phyloP scores from a whole-genome alignment of 2,113 vertebrate species.

The Nothoprocta perdicaria region DNA sequence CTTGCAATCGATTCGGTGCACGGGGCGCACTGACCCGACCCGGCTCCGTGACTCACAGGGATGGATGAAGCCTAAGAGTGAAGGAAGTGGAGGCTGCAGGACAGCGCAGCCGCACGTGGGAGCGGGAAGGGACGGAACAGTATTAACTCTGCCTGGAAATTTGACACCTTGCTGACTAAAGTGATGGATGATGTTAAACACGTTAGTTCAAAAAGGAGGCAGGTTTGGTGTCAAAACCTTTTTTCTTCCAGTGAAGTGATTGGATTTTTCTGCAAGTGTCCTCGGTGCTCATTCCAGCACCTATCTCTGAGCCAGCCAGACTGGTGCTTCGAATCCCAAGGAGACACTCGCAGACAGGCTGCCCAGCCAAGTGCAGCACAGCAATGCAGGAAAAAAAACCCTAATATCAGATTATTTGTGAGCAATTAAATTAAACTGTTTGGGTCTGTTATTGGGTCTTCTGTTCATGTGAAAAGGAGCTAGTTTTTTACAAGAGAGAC shows the following conservation, averaged over 20 bases:
- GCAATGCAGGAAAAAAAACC: not conserved
- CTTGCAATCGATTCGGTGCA: rapidly evolving
- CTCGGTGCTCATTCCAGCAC: not conserved
- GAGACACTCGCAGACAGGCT: not conserved
- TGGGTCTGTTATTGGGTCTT: not conserved
- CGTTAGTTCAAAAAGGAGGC: not conserved
- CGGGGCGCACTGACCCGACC: rapidly evolving
- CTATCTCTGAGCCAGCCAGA: not conserved
- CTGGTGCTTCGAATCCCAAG: not conserved
- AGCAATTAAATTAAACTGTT: not conserved
- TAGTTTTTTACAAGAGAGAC: not conserved
- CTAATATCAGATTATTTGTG: not conserved
- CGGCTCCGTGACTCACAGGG: not conserved
- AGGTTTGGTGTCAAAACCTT: not conserved
- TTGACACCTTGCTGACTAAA: not conserved
- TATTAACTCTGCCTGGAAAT: not conserved
- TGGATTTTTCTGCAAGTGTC: not conserved
- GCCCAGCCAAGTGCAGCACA: not conserved
- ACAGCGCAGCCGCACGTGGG: not conserved
- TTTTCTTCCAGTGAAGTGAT: not conserved
- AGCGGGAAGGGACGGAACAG: not conserved
- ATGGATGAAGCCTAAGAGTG: not conserved
- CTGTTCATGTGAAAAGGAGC: not conserved
- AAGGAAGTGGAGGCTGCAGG: not conserved
- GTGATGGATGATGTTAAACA: not conserved